A percentile compares a stretch with the other conserved stretches of the same genome.
Evolutionary conservation across 2,888 invertebrate genomes (phyloP).

Genomic region (Muscina levida): DNA sequence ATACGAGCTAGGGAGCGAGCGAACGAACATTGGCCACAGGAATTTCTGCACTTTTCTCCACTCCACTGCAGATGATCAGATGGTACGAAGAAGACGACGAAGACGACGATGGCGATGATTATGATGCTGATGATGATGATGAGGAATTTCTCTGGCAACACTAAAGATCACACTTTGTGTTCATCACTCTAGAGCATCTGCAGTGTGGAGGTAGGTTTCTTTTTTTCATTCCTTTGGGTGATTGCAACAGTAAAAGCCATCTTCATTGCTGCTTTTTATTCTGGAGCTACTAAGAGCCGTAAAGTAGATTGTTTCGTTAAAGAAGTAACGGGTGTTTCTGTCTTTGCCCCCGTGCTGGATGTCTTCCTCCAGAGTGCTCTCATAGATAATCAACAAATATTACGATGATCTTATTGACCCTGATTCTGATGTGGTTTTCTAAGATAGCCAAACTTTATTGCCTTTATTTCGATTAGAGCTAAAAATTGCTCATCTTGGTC

Average conservation of each 20-base stretch:
- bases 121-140: conserved; percentile 12
- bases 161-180: conserved; percentile 35
- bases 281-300: no score
- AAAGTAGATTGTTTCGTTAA: conserved; percentile 15
- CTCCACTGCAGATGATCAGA: not conserved
- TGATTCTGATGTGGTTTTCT: conserved; percentile 10
- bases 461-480: not conserved
- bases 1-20: conserved; percentile 1
- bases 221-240: not conserved
- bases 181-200: conserved; percentile 43
- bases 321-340: conserved; percentile 10
- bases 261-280: conserved; percentile 25
- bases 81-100: no score
- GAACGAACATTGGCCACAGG: conserved; percentile 13
- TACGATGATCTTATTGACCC: conserved; percentile 34
- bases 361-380: not conserved
- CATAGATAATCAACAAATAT: conserved; percentile 32
- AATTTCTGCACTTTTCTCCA: conserved; percentile 19
- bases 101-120: not conserved
- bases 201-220: conserved; percentile 26
- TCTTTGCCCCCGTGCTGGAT: not conserved
- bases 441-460: not conserved
- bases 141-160: conserved; percentile 29
- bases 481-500: conserved; percentile 5
- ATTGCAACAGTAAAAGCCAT: conserved; percentile 3